These are phyloP conservation scores for Labeo rohita DNA, from an alignment of 2,113 vertebrate species.

Conservation along the genomic window DNA sequence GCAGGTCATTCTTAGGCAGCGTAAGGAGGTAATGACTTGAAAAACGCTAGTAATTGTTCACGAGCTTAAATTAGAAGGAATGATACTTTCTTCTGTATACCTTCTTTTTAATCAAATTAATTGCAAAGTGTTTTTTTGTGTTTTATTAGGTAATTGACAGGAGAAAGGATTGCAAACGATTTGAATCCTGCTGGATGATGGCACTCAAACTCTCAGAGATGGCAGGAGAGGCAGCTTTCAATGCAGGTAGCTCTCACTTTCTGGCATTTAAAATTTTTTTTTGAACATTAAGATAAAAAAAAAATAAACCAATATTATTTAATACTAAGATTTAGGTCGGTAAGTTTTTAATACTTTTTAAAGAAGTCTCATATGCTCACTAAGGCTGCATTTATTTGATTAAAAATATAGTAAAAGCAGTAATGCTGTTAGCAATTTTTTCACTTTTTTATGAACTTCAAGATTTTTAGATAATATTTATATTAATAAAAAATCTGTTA, in stretches of 20 bases:
- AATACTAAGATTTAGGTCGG: background rate
- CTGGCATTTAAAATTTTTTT: background rate
- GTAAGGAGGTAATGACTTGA: slow-evolving; percentile 55
- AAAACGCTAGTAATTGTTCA: background rate
- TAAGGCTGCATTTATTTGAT: too few relatives aligned
- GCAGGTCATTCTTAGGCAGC: slow-evolving; percentile 57
- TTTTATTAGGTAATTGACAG: slow-evolving; percentile 41
- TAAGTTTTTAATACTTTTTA: background rate
- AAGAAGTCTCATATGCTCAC: background rate
- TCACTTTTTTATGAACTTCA: too few relatives aligned
- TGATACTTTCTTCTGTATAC: background rate
- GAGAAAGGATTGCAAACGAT: slow-evolving; percentile 49
- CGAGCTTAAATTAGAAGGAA: background rate
- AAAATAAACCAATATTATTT: background rate
- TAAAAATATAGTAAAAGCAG: too few relatives aligned
- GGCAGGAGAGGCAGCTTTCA: slow-evolving; percentile 63
- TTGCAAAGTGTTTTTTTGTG: background rate
- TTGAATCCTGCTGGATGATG: slow-evolving; percentile 60
- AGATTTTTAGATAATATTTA: too few relatives aligned
- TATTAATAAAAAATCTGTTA: too few relatives aligned
- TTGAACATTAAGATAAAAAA: background rate
- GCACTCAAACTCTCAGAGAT: slow-evolving; percentile 57
- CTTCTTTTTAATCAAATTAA: background rate
- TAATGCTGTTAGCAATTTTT: too few relatives aligned
- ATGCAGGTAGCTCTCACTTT: slow-evolving; percentile 54